Conservation (phyloP, 2,888 invertebrate genomes). For the Drosophila birchii region DNA sequence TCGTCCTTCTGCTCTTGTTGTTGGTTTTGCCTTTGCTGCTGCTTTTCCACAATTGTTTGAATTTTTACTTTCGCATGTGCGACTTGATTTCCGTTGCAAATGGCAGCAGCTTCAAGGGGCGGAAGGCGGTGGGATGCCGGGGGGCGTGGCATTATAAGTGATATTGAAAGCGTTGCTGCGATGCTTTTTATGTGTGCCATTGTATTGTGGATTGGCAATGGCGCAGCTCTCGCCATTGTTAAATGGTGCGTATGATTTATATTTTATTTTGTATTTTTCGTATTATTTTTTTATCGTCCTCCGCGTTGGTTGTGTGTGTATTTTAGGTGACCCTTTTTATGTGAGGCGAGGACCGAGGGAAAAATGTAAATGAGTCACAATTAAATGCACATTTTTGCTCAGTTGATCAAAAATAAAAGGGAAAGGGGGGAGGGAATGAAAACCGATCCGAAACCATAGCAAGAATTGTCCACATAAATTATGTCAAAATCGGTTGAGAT, state of each 20-base stretch:
- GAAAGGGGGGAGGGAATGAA: background rate
- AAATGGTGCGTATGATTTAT: constrained; percentile 82
- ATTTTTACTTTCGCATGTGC: constrained; percentile 79
- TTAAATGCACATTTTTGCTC: constrained; percentile 50
- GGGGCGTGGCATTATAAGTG: constrained; percentile 67
- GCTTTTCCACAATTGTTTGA: constrained; percentile 61
- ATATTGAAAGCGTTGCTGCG: constrained; percentile 73
- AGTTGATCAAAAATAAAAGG: constrained; percentile 27
- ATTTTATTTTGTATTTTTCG: constrained; percentile 57
- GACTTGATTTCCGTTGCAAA: constrained; percentile 79
- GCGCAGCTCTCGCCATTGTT: constrained; percentile 70
- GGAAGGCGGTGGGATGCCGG: background rate
- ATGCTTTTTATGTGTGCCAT: constrained; percentile 70
- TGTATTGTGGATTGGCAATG: constrained; percentile 60
- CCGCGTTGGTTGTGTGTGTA: constrained; percentile 17
- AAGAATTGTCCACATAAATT: constrained; percentile 59
- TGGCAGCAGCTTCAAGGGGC: constrained; percentile 48
- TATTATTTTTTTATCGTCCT: constrained; percentile 55
- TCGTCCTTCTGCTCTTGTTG: background rate
- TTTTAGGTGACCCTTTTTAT: constrained; percentile 26
- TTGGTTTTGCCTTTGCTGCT: constrained; percentile 1
- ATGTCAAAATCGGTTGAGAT: constrained; percentile 59
- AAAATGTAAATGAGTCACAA: constrained; percentile 53
- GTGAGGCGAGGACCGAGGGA: constrained; percentile 8
- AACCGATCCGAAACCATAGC: constrained; percentile 11